Base-by-base conservation (phyloP, 2,797 vertebrate genomes). In the Sardinella longiceps region DNA sequence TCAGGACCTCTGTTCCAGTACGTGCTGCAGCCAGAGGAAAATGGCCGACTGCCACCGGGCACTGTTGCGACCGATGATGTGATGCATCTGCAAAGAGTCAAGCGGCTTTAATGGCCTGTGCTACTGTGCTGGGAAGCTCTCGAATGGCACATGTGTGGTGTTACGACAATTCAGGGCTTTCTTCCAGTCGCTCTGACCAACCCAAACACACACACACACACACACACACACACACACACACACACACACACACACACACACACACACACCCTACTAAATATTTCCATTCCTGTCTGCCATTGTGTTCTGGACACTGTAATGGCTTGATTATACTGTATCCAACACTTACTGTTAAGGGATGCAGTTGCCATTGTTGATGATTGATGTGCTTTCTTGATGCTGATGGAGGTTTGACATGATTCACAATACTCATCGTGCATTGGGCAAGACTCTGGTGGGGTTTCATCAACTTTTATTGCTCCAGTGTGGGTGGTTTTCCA, bases 131-230 rank as follows among this genome's bases (percentile, higher is more conserved):
- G 82, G 86, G 88, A 88, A 80, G 85, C 87, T 84, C 83, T 84
- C 86, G 45, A 80, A 82, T 56, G 80, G 88, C 84, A 88, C 1
- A 15, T 85, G 86, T 77, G 89, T 89, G 74, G 63, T 53, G 81
- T 90, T 70, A 81, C 84, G 87, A 80, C 87, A 81, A 90, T 86
- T 92, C 82, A 88, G 85, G 84, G 87, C 85, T 43, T 39, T 77
- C 70, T 77, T 77, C 70, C 70, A 77, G 33, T 77, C 20, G 18
- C 33, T 77, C 37, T 23, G 4, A 20, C 51, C 46, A 7, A 3
- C 46, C 46, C 12, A 7, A 10, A 7, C 12, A 7, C 46, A 48
- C 46, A 9, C 46, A 9, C 46, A n/a, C 46, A 48, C 5, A 7
- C 46, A 7, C 46, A 7, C 45, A 3, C 45, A 3, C 45, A 3